Evolutionary conservation across 30 jellyfish, hydroid and myxozoan species (phyloP).

Genomic region (Hydractinia echinata): DNA sequence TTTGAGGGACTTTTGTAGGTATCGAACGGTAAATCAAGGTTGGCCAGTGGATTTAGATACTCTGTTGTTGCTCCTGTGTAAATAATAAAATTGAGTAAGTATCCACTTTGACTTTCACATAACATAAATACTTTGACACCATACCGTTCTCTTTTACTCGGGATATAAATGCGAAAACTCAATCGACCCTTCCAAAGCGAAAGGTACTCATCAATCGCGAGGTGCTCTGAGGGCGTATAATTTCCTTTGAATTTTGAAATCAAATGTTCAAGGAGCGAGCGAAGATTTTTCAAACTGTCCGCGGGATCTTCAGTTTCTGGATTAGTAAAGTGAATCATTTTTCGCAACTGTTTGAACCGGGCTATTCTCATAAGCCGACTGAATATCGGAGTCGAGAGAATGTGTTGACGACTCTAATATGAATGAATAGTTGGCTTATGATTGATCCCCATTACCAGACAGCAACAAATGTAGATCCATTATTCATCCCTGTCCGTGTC

Average conservation of each 20-base stretch:
- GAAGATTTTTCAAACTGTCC: too few relatives aligned
- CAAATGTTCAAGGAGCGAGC: too few relatives aligned
- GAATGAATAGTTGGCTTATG: constrained; percentile 12
- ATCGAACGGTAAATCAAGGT: too few relatives aligned
- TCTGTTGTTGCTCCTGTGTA: too few relatives aligned
- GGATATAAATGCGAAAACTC: constrained; percentile 7
- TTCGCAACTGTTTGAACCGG: constrained; percentile 13
- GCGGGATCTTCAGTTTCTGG: constrained; percentile 20
- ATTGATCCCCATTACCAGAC: constrained; percentile 16
- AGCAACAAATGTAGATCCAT: constrained; percentile 15
- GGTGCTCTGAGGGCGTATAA: too few relatives aligned
- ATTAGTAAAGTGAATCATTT: constrained; percentile 22
- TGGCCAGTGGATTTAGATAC: too few relatives aligned
- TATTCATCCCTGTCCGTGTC: constrained; percentile 2
- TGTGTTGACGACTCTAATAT: constrained; percentile 14
- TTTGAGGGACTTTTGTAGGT: too few relatives aligned
- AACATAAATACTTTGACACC: too few relatives aligned
- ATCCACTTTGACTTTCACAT: constrained; percentile 31
- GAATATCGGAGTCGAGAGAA: constrained; percentile 20
- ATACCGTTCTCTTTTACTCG: constrained; percentile 27
- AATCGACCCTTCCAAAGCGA: constrained; percentile 32
- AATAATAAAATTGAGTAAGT: constrained; percentile 1
- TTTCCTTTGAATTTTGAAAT: too few relatives aligned
- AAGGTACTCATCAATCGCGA: constrained; percentile 17
- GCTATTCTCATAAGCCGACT: constrained; percentile 24